Base-by-base conservation (phyloP, 2,113 vertebrate genomes). In the Kryptolebias marmoratus region DNA sequence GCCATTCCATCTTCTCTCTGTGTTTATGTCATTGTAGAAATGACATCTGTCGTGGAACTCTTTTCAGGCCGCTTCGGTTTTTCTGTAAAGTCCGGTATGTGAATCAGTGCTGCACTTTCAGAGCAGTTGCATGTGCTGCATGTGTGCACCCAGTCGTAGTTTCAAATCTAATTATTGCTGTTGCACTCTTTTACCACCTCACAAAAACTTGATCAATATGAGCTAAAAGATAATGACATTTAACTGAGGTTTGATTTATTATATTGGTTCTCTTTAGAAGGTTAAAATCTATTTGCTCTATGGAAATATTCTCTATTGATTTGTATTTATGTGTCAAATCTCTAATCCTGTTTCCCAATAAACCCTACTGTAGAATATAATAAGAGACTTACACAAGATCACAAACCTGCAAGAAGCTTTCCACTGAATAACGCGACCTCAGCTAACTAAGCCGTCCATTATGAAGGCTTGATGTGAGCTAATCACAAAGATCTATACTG, bases 11-110 rank as follows among this genome's bases (percentile, higher is more conserved):
- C 82, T 91, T 83, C 75, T 90, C 81, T 92, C 79, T 93, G 88
- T 93, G 84, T 91, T 72, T 88, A 57, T 93, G 90, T 93, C 71
- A 62, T 87, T 89, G 83, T 91, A 93, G 93, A 93, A 90, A 90
- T 90, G 88, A 88, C 91, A 88, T 89, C 91, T 93, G 32, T 93
- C 92, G 91, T 89, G 93, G 93, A 94, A 91, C 88, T 90, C 89
- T 93, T 91, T 94, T 93, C 91, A 89, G 87, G 77, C 93, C 93
- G 27, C 92, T 93, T 85, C 91, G 85, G 83, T 91, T 92, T 92
- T 93, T 93, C 92, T 92, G 61, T 93, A 94, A 93, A 93, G 90
- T 90, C 92, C 93, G 93, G 93, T 94, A 94, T 90, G 93, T 94
- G 92, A 92, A 90, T 71, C 81, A 75, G 56, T 69, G 81, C 73